Evolutionary conservation across 2,797 vertebrate genomes (phyloP).

Genomic region (Danio albolineatus): DNA sequence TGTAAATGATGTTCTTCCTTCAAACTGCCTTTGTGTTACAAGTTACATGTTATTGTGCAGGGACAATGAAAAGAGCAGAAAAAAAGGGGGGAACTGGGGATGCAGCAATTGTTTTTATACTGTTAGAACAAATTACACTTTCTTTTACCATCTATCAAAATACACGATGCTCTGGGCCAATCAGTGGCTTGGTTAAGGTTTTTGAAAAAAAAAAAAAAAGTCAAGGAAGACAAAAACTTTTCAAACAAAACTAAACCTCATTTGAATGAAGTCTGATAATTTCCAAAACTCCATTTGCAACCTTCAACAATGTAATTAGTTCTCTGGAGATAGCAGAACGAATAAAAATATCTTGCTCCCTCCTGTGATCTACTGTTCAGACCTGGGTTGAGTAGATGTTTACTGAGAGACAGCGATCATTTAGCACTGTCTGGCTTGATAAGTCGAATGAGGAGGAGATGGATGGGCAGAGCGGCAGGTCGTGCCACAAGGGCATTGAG

Average conservation of each 20-base stretch:
- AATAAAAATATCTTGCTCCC: not conserved
- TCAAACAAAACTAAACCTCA: constrained; percentile 1
- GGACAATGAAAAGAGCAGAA: not conserved
- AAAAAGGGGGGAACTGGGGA: too few relatives aligned
- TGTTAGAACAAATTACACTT: not conserved
- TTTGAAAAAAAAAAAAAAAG: not conserved
- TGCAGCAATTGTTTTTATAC: constrained; percentile 43
- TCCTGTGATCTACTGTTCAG: constrained; percentile 13
- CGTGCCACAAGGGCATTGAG: constrained; percentile 68
- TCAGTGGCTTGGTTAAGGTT: not conserved
- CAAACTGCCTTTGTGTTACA: not conserved
- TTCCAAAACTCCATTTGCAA: constrained; percentile 13
- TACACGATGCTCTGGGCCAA: not conserved
- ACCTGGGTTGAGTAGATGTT: constrained; percentile 23
- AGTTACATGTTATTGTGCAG: not conserved
- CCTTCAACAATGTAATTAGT: constrained; percentile 20
- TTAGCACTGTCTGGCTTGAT: constrained; percentile 45
- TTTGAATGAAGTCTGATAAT: constrained; percentile 24
- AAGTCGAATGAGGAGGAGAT: constrained; percentile 56
- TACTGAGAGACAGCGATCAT: constrained; percentile 33
- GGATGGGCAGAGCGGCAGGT: constrained; percentile 72
- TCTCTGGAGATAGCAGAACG: constrained; percentile 3
- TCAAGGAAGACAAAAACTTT: constrained; percentile 4
- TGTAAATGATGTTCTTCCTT: constrained; percentile 9
- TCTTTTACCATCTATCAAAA: not conserved